These are phyloP conservation scores for Nomia melanderi DNA, from an alignment of 1,140 invertebrate species.

Conservation along the genomic window DNA sequence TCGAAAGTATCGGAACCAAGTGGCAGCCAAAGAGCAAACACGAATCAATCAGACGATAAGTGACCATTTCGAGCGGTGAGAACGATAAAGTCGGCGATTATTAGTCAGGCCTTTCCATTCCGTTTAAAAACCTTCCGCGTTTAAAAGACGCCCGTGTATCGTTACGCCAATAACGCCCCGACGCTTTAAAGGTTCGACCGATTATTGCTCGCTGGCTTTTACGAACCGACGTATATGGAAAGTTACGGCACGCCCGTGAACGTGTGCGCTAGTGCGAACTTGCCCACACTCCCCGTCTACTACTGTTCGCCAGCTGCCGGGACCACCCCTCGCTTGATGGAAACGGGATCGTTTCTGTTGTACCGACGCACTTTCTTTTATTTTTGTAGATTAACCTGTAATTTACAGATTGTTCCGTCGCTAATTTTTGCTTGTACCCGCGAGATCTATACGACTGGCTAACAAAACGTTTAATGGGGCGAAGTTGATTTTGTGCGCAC, in stretches of 20 bases:
- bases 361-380: background rate
- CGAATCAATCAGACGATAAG: slow-evolving; percentile 2
- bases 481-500: no score
- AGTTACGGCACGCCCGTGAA: slow-evolving; percentile 29
- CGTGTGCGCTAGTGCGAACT: slow-evolving; percentile 27
- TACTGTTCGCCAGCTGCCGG: slow-evolving; percentile 22
- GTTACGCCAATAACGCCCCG: slow-evolving; percentile 44
- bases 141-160: background rate
- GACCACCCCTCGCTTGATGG: background rate
- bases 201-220: slow-evolving; percentile 57
- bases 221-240: slow-evolving; percentile 58
- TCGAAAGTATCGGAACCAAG: background rate
- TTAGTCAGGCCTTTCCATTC: background rate
- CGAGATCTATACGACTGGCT: no score
- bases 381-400: background rate
- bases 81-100: background rate
- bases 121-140: background rate
- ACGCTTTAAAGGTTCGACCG: slow-evolving; percentile 49
- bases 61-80: background rate
- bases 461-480: no score
- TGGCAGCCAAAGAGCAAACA: background rate
- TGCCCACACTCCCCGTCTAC: slow-evolving; percentile 17
- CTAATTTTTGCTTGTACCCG: no score
- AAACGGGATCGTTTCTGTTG: background rate
- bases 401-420: no score